Evolutionary conservation across 2,797 vertebrate genomes (phyloP).

Genomic region (Tarsius wallacei): DNA sequence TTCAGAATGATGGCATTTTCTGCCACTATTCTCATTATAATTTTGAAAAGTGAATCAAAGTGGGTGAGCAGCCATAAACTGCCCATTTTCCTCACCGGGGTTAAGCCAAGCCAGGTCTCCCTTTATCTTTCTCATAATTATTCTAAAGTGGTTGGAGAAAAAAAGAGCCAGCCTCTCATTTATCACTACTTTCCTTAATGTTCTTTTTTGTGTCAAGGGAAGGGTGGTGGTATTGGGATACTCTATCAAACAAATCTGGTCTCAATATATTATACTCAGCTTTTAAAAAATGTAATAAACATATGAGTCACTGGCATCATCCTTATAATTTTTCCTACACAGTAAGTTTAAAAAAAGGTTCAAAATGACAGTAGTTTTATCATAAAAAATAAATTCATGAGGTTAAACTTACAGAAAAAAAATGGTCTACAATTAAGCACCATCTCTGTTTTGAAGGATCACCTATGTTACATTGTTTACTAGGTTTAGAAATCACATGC

Average conservation of each 20-base stretch:
- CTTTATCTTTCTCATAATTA: background rate
- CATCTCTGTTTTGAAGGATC: slow-evolving; percentile 2
- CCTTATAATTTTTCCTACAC: slow-evolving; percentile 18
- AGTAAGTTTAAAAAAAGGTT: background rate
- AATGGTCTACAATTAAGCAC: background rate
- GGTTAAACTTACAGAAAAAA: background rate
- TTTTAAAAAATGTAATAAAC: slow-evolving; percentile 40
- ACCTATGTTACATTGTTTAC: background rate
- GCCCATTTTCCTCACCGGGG: background rate
- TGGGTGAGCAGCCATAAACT: background rate
- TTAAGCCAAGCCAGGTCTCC: background rate
- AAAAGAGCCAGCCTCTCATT: background rate
- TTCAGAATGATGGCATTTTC: background rate
- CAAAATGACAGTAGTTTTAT: slow-evolving; percentile 37
- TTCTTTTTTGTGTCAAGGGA: background rate
- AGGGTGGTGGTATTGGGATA: background rate
- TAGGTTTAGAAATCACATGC: background rate
- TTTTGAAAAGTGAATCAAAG: slow-evolving; percentile 17
- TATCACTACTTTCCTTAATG: background rate
- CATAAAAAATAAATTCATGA: background rate
- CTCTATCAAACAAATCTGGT: background rate
- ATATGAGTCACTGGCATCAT: background rate
- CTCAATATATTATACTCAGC: background rate
- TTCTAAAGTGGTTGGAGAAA: background rate
- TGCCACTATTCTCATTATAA: background rate